A percentile compares a stretch with the other conserved stretches of the same genome.
Conservation (phyloP, 2,888 invertebrate species). For the Agapostemon virescens region DNA sequence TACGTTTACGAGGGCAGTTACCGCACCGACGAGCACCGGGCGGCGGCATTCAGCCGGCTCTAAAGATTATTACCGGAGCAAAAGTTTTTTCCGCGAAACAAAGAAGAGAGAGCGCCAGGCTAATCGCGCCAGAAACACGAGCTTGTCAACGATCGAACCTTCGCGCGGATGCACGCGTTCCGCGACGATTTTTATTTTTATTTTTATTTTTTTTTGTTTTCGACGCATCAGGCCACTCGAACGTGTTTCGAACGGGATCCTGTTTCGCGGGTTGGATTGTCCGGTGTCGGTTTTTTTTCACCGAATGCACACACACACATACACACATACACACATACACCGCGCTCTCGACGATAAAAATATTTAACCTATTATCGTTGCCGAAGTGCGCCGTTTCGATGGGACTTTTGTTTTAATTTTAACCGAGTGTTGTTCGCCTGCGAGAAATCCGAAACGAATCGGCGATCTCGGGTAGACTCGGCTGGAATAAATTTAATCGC, state of each 20-base stretch:
- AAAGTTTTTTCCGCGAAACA: not conserved
- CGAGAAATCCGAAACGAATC: not conserved
- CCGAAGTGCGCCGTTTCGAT: not conserved
- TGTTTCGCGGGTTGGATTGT: not conserved
- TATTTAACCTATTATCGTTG: not conserved
- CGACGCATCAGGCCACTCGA: not conserved
- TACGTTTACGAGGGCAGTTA: not conserved
- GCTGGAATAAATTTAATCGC: not conserved
- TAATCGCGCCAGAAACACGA: not conserved
- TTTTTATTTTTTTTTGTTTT: too few species aligned
- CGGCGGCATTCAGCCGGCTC: not conserved
- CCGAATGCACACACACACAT: too few species aligned
- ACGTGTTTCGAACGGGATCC: constrained; percentile 12
- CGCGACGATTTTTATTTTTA: too few species aligned
- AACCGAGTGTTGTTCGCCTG: not conserved
- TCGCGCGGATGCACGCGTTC: not conserved
- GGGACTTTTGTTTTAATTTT: not conserved
- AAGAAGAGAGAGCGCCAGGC: not conserved
- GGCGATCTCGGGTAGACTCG: not conserved
- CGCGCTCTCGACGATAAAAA: not conserved
- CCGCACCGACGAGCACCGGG: not conserved
- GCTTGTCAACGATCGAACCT: not conserved
- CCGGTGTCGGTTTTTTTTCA: not conserved
- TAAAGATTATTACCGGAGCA: not conserved
- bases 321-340: too few species aligned